phyloP scores from a whole-genome alignment of 2,888 invertebrate genomes.

The Schizotus pectinicornis region DNA sequence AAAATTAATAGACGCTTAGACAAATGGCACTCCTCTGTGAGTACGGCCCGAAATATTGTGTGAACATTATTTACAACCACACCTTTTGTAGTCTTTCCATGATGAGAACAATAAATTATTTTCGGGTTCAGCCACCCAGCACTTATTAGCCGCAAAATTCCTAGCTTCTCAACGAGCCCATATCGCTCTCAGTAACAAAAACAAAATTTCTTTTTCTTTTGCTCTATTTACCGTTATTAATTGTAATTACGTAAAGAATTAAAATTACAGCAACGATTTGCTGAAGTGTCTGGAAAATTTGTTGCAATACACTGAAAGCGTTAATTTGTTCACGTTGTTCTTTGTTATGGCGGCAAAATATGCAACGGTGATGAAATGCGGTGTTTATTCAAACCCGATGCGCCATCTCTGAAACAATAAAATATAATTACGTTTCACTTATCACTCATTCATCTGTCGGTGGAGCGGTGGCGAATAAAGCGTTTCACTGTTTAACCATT shows the following conservation, averaged over 20 bases:
- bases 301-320: slow-evolving; percentile 4
- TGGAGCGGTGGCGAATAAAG: slow-evolving; percentile 53
- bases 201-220: too few species aligned
- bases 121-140: slow-evolving; percentile 45
- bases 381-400: slow-evolving; percentile 52
- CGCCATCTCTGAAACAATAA: slow-evolving; percentile 57
- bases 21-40: slow-evolving; percentile 55
- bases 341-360: slow-evolving; percentile 30
- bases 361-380: slow-evolving; percentile 49
- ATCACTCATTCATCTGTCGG: slow-evolving; percentile 57
- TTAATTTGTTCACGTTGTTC: slow-evolving; percentile 21
- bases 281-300: not conserved
- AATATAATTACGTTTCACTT: slow-evolving; percentile 58
- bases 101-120: slow-evolving; percentile 56
- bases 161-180: not conserved
- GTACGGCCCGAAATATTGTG: slow-evolving; percentile 55
- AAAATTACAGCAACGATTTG: slow-evolving; percentile 3
- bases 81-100: slow-evolving; percentile 57
- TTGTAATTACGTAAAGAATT: not conserved
- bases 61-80: slow-evolving; percentile 57
- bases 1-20: slow-evolving; percentile 56
- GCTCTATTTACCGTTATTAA: too few species aligned
- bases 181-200: too few species aligned
- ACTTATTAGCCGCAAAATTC: slow-evolving; percentile 45
- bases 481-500: slow-evolving; percentile 56